Conservation (phyloP, 2,888 invertebrate species). For the Resseliella maxima region DNA sequence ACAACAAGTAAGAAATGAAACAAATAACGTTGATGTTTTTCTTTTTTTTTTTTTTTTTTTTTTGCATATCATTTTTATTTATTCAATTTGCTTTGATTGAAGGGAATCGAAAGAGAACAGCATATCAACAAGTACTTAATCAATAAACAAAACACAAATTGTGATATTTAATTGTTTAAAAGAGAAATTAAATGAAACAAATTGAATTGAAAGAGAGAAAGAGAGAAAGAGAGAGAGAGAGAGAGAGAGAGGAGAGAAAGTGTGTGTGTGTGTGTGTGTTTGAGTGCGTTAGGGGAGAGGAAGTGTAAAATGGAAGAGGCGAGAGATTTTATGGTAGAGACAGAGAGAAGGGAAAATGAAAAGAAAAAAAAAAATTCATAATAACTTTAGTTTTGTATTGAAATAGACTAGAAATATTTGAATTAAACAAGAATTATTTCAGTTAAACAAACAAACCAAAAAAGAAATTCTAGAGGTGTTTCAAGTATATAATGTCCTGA, state of each 20-base stretch:
- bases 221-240: not conserved
- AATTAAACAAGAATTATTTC: slow-evolving; percentile 24
- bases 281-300: too few relatives aligned
- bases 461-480: not conserved
- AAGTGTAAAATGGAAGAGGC: too few relatives aligned
- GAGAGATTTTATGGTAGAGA: too few relatives aligned
- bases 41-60: not conserved
- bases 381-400: slow-evolving; percentile 42
- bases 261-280: too few relatives aligned
- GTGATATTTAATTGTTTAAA: slow-evolving; percentile 55
- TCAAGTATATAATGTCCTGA: slow-evolving; percentile 16
- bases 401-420: slow-evolving; percentile 51
- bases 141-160: slow-evolving; percentile 35
- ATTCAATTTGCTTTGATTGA: slow-evolving; percentile 27
- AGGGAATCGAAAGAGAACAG: slow-evolving; percentile 39
- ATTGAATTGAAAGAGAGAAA: not conserved
- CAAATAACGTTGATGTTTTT: not conserved
- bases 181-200: too few relatives aligned
- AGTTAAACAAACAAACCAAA: slow-evolving; percentile 5
- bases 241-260: too few relatives aligned
- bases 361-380: not conserved
- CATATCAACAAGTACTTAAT: slow-evolving; percentile 26
- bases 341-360: not conserved
- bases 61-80: slow-evolving; percentile 19
- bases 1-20: not conserved